phyloP scores from a whole-genome alignment of 2,113 vertebrate genomes.

The Apistogramma diplotaenia region DNA sequence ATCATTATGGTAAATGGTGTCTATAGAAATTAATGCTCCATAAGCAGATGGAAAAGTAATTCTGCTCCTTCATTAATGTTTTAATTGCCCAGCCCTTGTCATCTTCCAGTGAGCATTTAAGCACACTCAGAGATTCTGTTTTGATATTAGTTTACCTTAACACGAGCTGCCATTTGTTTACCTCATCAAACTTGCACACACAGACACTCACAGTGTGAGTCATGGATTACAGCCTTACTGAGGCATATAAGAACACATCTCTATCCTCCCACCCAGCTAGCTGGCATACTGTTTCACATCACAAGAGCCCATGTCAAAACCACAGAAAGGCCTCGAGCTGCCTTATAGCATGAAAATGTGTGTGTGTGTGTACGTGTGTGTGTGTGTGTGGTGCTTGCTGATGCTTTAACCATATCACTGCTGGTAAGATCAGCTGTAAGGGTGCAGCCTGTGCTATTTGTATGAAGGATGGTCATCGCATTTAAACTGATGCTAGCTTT shows the following conservation, averaged over 20 bases:
- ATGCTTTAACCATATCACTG: slow-evolving; percentile 9
- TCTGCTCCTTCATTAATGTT: background rate
- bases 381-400: background rate
- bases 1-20: background rate
- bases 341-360: slow-evolving; percentile 34
- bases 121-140: background rate
- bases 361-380: background rate
- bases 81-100: background rate
- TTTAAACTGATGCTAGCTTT: background rate
- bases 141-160: slow-evolving; percentile 13
- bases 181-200: slow-evolving; percentile 10
- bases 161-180: slow-evolving; percentile 25
- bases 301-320: slow-evolving; percentile 50
- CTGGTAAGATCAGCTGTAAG: background rate
- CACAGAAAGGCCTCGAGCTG: slow-evolving; percentile 51
- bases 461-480: background rate
- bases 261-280: slow-evolving; percentile 50
- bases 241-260: slow-evolving; percentile 35
- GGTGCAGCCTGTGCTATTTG: background rate
- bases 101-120: background rate
- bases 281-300: slow-evolving; percentile 53
- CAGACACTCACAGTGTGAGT: slow-evolving; percentile 21
- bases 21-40: background rate
- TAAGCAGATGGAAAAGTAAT: background rate
- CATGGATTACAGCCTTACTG: slow-evolving; percentile 51